Base-by-base conservation (phyloP, 1,140 invertebrate species). In the Augochlora pura region DNA sequence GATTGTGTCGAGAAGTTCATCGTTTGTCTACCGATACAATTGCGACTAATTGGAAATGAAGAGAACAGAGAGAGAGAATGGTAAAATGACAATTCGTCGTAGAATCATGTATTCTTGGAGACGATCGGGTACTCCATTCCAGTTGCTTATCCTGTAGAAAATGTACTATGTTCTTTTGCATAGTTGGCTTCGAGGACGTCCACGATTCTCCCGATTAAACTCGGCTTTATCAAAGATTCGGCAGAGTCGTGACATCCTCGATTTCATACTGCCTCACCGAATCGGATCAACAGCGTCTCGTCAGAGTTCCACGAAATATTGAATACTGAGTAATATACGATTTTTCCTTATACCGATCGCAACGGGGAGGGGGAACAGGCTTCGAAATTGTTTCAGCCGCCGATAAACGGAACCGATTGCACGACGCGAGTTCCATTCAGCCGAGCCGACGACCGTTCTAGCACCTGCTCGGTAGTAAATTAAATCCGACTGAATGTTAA, bases 271-370 rank as follows among this genome's bases (percentile, higher is more conserved):
- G 39, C 52, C 64, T 27, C 23, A 65, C 21, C n/a, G 32, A 23
- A 14, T 23, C 66, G 57, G 2, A 18, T 62, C 25, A 32, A 7
- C 32, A 68, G 62, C 21, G 72, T 64, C 57, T 85, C 79, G 77
- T 65, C 32, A 86, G 27, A 81, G 39, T 39, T 81, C 64, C 42
- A 81, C 70, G 52, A 81, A 81, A 86, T 77, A 86, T 79, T 59
- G 68, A 88, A 88, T 88, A 88, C 77, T 88, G 86, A 88, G 60
- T 84, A 84, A 86, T 76, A 82, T 71, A 77, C 39, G 63, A 69
- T 32, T 75, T 70, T 69, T 38, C 27, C 27, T 62, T 52, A 27
- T 12, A 72, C 59, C 25, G n/a, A 27, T 25, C 27, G 32, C 54
- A 7, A n/a, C n/a, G n/a, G n/a, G n/a, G n/a, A n/a, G n/a, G n/a